Evolutionary conservation across 2,797 vertebrate species (phyloP).

Genomic region (Antrozous pallidus): DNA sequence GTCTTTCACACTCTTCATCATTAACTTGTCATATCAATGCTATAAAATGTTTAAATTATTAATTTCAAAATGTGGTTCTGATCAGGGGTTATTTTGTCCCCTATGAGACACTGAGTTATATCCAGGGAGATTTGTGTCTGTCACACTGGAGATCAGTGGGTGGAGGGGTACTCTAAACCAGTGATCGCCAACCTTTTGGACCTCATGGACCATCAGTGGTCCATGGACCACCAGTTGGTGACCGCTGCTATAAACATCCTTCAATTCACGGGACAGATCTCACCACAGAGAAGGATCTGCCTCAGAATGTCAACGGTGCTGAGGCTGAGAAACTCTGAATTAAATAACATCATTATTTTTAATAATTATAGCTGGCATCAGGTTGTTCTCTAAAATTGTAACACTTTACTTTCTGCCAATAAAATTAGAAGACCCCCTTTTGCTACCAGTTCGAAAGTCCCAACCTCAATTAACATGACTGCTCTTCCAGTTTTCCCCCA

Average conservation of each 20-base stretch:
- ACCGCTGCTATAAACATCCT: too few species aligned
- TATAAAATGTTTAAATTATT: neutral
- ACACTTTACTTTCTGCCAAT: neutral
- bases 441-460: neutral
- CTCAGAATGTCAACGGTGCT: neutral
- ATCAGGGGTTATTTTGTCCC: neutral
- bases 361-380: neutral
- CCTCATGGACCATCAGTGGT: too few species aligned
- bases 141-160: neutral
- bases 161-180: neutral
- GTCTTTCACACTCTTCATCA: too few species aligned
- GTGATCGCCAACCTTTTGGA: too few species aligned
- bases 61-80: neutral
- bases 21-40: neutral
- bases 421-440: neutral
- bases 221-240: too few species aligned
- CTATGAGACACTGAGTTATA: neutral
- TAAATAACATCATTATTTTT: neutral
- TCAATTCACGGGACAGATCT: accelerated
- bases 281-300: neutral
- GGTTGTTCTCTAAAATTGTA: neutral
- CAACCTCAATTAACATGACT: neutral
- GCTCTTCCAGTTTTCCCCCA: neutral
- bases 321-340: neutral
- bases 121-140: neutral